Conservation (phyloP, 1,140 invertebrate species). For the Wiebesia pumilae region DNA sequence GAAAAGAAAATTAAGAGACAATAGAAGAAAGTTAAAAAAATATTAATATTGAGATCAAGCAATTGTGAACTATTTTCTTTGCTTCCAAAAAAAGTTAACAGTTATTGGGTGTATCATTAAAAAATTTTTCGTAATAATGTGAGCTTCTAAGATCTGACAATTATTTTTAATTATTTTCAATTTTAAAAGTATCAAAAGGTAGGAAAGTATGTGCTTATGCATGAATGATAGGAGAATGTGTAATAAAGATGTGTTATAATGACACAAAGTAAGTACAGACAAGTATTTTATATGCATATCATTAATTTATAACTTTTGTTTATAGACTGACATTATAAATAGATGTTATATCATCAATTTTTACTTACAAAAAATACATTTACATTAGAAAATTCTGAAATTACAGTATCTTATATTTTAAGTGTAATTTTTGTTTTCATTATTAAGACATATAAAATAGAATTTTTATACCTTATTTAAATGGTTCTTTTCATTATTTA, state of each 20-base stretch:
- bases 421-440: too few species aligned
- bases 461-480: too few species aligned
- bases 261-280: background rate
- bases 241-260: slow-evolving; percentile 20
- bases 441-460: too few species aligned
- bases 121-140: slow-evolving; percentile 36
- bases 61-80: slow-evolving; percentile 43
- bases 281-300: slow-evolving; percentile 1
- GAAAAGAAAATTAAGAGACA: background rate
- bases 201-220: slow-evolving; percentile 8
- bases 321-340: background rate
- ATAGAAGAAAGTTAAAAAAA: background rate
- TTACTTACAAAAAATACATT: background rate
- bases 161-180: slow-evolving; percentile 16
- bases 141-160: slow-evolving; percentile 39
- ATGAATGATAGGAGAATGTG: background rate
- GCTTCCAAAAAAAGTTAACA: slow-evolving; percentile 34
- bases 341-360: background rate
- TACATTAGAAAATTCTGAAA: too few species aligned
- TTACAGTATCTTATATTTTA: too few species aligned
- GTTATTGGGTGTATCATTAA: slow-evolving; percentile 8
- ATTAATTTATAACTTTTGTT: background rate
- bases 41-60: slow-evolving; percentile 40
- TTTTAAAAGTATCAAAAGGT: slow-evolving; percentile 1
- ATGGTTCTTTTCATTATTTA: too few species aligned